Conservation (phyloP, 2,113 vertebrate species). For the Elanus axillaris region DNA sequence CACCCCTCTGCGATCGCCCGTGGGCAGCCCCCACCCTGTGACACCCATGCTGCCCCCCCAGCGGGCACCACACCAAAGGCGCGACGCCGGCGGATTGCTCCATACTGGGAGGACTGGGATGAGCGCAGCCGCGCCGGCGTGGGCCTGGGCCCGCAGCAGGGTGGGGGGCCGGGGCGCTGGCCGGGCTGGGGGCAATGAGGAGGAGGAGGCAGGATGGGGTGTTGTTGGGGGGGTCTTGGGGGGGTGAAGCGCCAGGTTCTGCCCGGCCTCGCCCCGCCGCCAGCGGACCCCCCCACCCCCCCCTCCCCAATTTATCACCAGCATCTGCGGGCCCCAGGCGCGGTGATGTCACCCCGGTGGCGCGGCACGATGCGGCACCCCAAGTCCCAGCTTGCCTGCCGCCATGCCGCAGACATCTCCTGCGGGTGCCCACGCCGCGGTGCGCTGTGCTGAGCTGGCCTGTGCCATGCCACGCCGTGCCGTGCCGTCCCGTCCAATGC, state of each 20-base stretch:
- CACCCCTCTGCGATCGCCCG: too few species aligned
- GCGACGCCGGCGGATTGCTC: too few species aligned
- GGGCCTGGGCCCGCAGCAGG: too few species aligned
- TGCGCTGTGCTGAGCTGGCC: fast-evolving
- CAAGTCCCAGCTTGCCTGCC: not conserved
- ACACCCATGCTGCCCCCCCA: too few species aligned
- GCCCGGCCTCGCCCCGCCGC: fast-evolving
- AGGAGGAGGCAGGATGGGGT: too few species aligned
- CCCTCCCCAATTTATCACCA: not conserved
- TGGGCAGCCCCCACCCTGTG: too few species aligned
- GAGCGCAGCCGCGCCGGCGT: too few species aligned
- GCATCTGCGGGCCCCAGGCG: not conserved
- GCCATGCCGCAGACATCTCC: not conserved
- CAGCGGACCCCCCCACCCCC: not conserved
- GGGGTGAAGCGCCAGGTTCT: not conserved
- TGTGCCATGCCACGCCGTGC: fast-evolving
- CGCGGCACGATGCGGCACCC: not conserved
- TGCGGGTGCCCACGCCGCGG: fast-evolving
- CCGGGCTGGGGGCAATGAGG: too few species aligned
- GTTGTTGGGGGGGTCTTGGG: too few species aligned
- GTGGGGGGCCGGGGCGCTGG: too few species aligned
- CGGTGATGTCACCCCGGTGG: not conserved
- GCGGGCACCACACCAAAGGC: too few species aligned
- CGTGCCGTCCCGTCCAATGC: not conserved
- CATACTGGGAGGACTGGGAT: too few species aligned